These are phyloP conservation scores for Rhinoderma darwinii DNA, from an alignment of 2,113 vertebrate species.

Conservation along the genomic window DNA sequence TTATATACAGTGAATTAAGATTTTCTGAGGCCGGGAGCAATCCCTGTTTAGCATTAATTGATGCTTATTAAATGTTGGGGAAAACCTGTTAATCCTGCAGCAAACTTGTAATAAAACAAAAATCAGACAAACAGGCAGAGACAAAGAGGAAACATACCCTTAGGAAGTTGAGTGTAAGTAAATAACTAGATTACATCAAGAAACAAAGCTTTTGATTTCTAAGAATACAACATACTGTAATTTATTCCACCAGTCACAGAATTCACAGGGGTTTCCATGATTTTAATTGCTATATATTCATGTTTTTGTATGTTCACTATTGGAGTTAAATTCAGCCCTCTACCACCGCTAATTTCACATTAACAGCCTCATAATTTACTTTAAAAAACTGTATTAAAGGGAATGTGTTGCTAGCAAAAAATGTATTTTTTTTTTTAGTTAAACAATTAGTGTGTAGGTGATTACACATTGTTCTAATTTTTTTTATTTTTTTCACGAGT, in stretches of 20 bases:
- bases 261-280: not conserved
- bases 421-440: too few relatives aligned
- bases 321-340: not conserved
- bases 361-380: not conserved
- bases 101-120: conserved; percentile 22
- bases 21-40: conserved; percentile 26
- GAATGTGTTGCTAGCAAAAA: too few relatives aligned
- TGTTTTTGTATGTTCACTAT: not conserved
- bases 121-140: not conserved
- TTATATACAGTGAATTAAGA: conserved; percentile 28
- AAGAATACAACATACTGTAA: not conserved
- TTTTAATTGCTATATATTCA: not conserved
- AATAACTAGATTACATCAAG: conserved; percentile 9
- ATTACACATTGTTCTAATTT: too few relatives aligned
- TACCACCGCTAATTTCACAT: not conserved
- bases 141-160: not conserved
- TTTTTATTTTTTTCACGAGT: too few relatives aligned
- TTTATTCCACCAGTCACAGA: not conserved
- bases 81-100: conserved; percentile 3
- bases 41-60: conserved; percentile 34
- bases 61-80: conserved; percentile 32
- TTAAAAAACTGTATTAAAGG: too few relatives aligned
- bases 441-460: too few relatives aligned
- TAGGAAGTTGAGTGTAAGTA: not conserved
- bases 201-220: not conserved